These are phyloP conservation scores for Pecten maximus DNA, from an alignment of 2,888 invertebrate species.

Conservation along the genomic window DNA sequence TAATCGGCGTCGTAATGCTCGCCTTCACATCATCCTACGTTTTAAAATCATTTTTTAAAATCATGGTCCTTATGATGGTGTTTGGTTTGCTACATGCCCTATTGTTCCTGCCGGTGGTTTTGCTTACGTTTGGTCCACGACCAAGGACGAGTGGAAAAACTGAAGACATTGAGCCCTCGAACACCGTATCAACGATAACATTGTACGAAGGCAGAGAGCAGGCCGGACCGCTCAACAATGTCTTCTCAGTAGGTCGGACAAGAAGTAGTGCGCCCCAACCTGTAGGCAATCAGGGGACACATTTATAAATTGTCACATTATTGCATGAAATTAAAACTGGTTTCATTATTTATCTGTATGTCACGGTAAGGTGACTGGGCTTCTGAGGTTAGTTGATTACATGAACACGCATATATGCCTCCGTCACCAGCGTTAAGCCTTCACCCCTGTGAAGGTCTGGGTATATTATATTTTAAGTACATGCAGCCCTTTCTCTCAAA, in stretches of 20 bases:
- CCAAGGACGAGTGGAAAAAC: neutral
- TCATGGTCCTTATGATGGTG: conserved; percentile 62
- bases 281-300: neutral
- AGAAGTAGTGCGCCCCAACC: neutral
- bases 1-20: conserved; percentile 62
- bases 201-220: neutral
- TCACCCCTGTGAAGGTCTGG: no score
- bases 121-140: conserved; percentile 57
- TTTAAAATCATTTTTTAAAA: conserved; percentile 63
- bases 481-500: no score
- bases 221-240: neutral
- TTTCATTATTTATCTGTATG: no score
- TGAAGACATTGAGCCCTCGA: neutral
- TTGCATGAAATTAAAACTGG: neutral
- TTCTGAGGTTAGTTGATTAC: no score
- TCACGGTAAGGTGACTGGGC: neutral
- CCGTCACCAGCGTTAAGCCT: no score
- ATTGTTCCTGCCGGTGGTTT: conserved; percentile 58
- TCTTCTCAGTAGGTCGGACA: neutral
- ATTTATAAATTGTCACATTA: neutral
- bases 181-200: neutral
- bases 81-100: conserved; percentile 61
- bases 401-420: no score
- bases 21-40: conserved; percentile 59
- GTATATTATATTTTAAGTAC: no score